Evolutionary conservation across 1,140 invertebrate species (phyloP).

Genomic region (Ooceraea biroi): DNA sequence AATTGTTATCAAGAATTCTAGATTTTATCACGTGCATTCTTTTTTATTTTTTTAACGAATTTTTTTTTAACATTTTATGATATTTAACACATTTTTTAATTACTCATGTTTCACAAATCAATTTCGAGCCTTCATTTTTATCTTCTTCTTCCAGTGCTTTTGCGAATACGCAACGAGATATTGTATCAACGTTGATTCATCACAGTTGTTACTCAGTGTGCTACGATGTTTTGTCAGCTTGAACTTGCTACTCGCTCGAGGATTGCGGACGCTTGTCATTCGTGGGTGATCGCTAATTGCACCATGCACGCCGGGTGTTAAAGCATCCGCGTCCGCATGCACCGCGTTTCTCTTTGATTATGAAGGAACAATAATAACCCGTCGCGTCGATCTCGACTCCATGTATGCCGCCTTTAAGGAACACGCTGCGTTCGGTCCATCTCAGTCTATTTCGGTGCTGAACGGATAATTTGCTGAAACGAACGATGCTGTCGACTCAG

Average conservation of each 20-base stretch:
- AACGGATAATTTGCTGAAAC: slow-evolving; percentile 1
- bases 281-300: slow-evolving; percentile 27
- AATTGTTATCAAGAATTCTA: too few species aligned
- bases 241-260: too few species aligned
- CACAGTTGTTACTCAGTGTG: too few species aligned
- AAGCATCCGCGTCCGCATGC: background rate
- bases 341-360: slow-evolving; percentile 22
- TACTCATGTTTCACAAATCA: background rate
- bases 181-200: too few species aligned
- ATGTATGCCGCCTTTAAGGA: background rate
- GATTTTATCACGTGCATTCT: background rate
- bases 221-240: too few species aligned
- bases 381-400: background rate
- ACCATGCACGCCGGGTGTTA: slow-evolving; percentile 22
- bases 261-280: slow-evolving; percentile 5
- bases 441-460: background rate
- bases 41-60: too few species aligned
- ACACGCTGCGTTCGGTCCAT: background rate
- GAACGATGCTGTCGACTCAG: background rate
- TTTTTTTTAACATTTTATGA: too few species aligned
- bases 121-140: background rate
- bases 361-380: slow-evolving; percentile 40
- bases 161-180: too few species aligned
- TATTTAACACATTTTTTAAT: background rate
- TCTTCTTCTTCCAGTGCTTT: background rate